Conservation (phyloP, 1,140 invertebrate species). For the Reticulitermes speratus region DNA sequence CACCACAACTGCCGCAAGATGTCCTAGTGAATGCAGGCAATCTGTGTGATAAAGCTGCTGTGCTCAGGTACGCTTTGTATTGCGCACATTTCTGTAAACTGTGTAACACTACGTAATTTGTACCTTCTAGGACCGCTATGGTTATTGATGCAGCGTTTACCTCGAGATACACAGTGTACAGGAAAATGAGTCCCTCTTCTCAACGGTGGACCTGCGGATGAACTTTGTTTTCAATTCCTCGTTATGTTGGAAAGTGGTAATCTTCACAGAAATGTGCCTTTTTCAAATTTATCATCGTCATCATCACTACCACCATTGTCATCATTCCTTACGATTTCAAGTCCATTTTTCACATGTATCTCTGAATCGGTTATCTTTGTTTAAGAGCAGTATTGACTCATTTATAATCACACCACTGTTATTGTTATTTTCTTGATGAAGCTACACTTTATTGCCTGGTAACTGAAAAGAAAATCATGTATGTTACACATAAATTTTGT, state of each 20-base stretch:
- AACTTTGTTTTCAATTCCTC: not conserved
- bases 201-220: not conserved
- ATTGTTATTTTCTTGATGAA: not conserved
- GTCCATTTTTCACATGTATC: not conserved
- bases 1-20: too few relatives aligned
- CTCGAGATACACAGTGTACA: not conserved
- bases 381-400: not conserved
- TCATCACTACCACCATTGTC: not conserved
- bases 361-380: not conserved
- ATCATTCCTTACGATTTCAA: not conserved
- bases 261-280: not conserved
- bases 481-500: not conserved
- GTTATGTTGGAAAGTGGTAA: conserved; percentile 7
- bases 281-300: not conserved
- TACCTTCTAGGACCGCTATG: not conserved
- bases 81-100: not conserved
- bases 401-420: not conserved
- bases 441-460: not conserved
- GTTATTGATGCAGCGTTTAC: not conserved
- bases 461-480: not conserved
- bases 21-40: too few relatives aligned
- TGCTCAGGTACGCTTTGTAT: not conserved
- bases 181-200: not conserved
- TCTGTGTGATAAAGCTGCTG: not conserved
- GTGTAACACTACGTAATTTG: not conserved